Conservation (phyloP, 2,888 invertebrate species). For the Calliopum simillimum region DNA sequence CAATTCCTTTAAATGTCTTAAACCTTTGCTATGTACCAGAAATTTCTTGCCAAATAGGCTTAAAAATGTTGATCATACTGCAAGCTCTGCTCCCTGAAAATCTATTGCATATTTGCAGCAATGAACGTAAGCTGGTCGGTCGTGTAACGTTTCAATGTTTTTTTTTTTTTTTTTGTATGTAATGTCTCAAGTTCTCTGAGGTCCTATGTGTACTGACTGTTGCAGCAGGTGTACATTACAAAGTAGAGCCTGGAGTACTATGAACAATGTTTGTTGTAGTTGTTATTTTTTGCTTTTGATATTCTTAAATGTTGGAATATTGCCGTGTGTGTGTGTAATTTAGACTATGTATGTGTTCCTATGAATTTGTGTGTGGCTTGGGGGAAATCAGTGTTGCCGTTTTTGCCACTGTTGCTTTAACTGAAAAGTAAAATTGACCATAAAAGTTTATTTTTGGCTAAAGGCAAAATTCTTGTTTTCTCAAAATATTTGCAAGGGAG, state of each 20-base stretch:
- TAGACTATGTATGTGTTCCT: background rate
- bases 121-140: no score
- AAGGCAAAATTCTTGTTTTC: conserved; percentile 7
- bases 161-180: no score
- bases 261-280: conserved; percentile 41
- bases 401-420: background rate
- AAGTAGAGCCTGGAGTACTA: conserved; percentile 40
- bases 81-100: no score
- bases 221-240: conserved; percentile 37
- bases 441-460: conserved; percentile 14
- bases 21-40: background rate
- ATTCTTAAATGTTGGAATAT: background rate
- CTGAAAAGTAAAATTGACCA: conserved; percentile 13
- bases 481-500: conserved; percentile 10
- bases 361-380: background rate
- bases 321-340: background rate
- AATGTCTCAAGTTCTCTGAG: no score
- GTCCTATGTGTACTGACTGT: no score
- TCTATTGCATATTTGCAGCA: no score
- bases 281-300: background rate
- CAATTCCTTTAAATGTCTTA: background rate
- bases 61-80: background rate
- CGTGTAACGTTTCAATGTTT: no score
- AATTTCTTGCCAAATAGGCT: background rate
- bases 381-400: background rate